Evolutionary conservation across 1,140 invertebrate genomes (phyloP), one percentile per base, ranked within the genome.

Genomic region (Piezodorus guildinii): DNA sequence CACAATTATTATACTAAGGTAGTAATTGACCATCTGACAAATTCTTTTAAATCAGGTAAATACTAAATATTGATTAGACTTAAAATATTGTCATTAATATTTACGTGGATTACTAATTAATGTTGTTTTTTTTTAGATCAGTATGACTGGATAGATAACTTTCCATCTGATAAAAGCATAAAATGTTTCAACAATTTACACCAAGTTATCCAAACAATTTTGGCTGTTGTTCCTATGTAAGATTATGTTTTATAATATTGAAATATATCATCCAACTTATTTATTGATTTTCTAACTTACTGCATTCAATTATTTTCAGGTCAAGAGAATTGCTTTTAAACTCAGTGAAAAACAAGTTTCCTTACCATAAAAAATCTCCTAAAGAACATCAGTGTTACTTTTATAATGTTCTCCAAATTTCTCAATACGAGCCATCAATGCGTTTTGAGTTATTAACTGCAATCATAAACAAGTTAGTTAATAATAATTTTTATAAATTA

Each of bases 181-280:
- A 68, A 71, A 43, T 76, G 73, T 68, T 78, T 79, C 65, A 70
- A 72, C 60, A 76, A 84, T 69, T 70, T 82, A 45, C 85, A 86
- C 71, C 71, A 77, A 60, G 72, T 82, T 45, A 70, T 85, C 3
- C 72, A 74, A 68, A 72, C 74, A 65, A 74, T 85, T 67, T 71
- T 83, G 52, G 74, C 77, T 71, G 74, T 81, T 56, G 77, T 85
- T 60, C 84, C 84, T 62, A 79, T 83, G 84, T 85, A 78, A 79
- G 79, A 74, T 10, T 10, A 30, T 1, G 2, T 10, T 1, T 39
- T 1, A 64, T 69, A 64, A 19, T 19, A 68, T 72, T 61, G 63
- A 62, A 27, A 6, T 59, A 16, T 62, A 62, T 30, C 27, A 30
- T 46, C 64, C 52, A 45, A 65, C 62, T 16, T 67, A 60, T 63